Evolutionary conservation across 2,113 vertebrate genomes (phyloP).

Genomic region (Syngnathus floridae): DNA sequence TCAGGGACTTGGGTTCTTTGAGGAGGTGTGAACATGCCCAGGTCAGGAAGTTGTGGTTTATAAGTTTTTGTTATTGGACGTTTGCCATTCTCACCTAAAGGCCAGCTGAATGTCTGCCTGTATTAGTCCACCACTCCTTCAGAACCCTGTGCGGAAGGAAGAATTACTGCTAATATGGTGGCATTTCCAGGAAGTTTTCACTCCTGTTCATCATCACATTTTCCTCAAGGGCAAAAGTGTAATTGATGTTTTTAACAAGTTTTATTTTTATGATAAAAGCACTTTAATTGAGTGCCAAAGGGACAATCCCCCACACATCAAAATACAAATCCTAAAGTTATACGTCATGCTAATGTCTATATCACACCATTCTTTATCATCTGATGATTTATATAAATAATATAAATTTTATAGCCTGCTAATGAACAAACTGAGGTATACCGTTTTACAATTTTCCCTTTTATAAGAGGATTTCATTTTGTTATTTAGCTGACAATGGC

Average conservation of each 20-base stretch:
- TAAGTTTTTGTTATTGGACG: conserved; percentile 33
- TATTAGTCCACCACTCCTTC: neutral
- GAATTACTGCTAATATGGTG: neutral
- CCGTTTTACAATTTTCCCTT: neutral
- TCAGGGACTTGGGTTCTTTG: conserved; percentile 4
- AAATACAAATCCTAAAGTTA: neutral
- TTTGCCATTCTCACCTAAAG: conserved; percentile 38
- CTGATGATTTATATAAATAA: no score
- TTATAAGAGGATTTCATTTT: neutral
- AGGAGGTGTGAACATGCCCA: conserved; percentile 45
- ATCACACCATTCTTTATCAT: neutral
- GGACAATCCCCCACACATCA: neutral
- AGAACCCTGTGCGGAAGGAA: neutral
- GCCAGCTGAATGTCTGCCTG: conserved; percentile 28
- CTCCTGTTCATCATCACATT: neutral
- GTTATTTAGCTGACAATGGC: neutral
- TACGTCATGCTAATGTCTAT: neutral
- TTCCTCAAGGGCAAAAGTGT: neutral
- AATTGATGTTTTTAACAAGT: no score
- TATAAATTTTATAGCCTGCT: no score
- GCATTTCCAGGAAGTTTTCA: neutral
- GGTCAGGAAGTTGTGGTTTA: conserved; percentile 28
- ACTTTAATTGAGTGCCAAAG: no score
- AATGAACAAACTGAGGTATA: neutral
- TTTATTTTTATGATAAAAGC: no score